A percentile compares a stretch with the other conserved stretches of the same genome.
phyloP scores from a whole-genome alignment of 1,140 invertebrate genomes.

The Drosophila kanapiae region DNA sequence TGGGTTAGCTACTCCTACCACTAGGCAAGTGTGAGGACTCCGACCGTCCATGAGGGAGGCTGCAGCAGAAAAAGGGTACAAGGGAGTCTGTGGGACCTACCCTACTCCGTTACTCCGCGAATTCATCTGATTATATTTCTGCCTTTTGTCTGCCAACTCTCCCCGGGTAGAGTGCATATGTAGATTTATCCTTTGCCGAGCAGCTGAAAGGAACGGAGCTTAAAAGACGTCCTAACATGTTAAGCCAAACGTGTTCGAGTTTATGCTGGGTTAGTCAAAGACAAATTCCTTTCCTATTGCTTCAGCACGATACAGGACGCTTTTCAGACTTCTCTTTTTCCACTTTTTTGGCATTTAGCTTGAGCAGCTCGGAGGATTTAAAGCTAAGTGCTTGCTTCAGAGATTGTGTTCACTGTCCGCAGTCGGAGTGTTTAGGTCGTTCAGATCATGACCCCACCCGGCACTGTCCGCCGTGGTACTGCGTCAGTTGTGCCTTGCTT shows the following conservation, averaged over 20 bases:
- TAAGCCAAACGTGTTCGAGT: constrained; percentile 75
- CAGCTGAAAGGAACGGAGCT: constrained; percentile 54
- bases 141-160: constrained; percentile 16
- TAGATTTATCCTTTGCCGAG: constrained; percentile 21
- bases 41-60: too few species aligned
- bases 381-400: constrained; percentile 1
- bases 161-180: constrained; percentile 6
- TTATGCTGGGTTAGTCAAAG: constrained; percentile 79
- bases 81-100: constrained; percentile 20
- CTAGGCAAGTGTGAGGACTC: constrained; percentile 14
- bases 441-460: neutral
- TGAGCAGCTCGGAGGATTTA: constrained; percentile 8
- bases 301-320: constrained; percentile 14
- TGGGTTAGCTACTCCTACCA: neutral
- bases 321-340: neutral
- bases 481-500: constrained; percentile 11
- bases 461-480: neutral
- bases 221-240: constrained; percentile 66
- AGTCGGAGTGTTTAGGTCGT: neutral
- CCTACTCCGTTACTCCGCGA: constrained; percentile 5
- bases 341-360: constrained; percentile 20
- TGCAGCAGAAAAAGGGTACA: constrained; percentile 19
- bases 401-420: constrained; percentile 6
- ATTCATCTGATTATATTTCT: constrained; percentile 29
- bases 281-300: constrained; percentile 61